Conservation (phyloP, 1,140 invertebrate genomes). For the Drosophila yakuba region DNA sequence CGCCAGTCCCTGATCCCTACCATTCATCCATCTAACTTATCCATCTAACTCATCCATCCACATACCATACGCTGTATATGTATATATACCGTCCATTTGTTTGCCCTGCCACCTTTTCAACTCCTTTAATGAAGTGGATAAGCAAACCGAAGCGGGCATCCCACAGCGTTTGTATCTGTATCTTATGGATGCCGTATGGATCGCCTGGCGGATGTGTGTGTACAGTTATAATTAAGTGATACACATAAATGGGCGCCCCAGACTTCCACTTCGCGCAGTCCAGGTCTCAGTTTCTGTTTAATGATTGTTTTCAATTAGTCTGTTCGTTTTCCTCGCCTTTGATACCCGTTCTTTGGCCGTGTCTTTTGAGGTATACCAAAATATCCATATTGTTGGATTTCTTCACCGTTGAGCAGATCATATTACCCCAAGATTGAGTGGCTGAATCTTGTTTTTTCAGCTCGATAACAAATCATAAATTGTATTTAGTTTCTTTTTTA, state of each 20-base stretch:
- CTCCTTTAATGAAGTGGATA: constrained; percentile 80
- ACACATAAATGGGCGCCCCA: constrained; percentile 55
- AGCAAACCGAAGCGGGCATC: constrained; percentile 52
- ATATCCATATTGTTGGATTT: neutral
- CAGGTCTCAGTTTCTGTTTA: constrained; percentile 60
- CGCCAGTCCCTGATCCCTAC: too few species aligned
- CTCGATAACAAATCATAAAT: neutral
- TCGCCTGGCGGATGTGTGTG: constrained; percentile 47
- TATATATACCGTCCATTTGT: constrained; percentile 1
- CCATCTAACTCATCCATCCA: neutral
- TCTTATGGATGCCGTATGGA: constrained; percentile 19
- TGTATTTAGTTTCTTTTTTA: too few species aligned
- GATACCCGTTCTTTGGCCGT: neutral
- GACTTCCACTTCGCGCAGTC: constrained; percentile 13
- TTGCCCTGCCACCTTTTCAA: constrained; percentile 35
- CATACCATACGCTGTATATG: neutral
- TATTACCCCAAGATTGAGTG: constrained; percentile 11
- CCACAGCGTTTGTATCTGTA: constrained; percentile 37
- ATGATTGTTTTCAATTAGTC: constrained; percentile 80
- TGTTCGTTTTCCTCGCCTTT: constrained; percentile 35
- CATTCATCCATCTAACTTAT: neutral
- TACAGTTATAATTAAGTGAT: constrained; percentile 81
- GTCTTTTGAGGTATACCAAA: neutral
- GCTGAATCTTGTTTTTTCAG: neutral
- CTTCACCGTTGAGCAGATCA: neutral